Base-by-base conservation (phyloP, 2,113 vertebrate genomes). In the Oryzias celebensis region DNA sequence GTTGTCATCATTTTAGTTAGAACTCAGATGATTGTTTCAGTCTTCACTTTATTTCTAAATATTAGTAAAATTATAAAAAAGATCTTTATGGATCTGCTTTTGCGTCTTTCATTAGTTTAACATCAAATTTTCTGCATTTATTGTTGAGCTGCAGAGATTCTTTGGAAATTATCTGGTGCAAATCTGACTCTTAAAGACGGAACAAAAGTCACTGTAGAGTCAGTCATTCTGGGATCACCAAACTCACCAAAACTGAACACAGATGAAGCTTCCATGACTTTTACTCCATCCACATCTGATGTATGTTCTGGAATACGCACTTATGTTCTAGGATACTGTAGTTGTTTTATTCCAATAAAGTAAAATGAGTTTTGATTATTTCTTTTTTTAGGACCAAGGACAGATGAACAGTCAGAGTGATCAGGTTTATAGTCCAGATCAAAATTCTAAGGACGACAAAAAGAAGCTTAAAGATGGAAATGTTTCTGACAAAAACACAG, bases 191-290 rank as follows among this genome's bases (percentile, higher is more conserved):
- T 0, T 0, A 68, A 3, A 70, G 46, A 66, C 0, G 24, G 0
- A 0, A 12, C 8, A 7, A 3, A 0, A 17, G 42, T 73, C 51
- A 73, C 0, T 10, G 17, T 81, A 4, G 1, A 0, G 2, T 43
- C 62, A 31, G 1, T 77, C 47, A 16, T 0, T 45, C 8, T 44
- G 24, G 5, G 6, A 17, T 5, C 0, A 0, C 2, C 0, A 52
- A 12, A 31, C 16, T 5, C 0, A 0, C 2, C 0, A 49, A 12
- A 31, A 18, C 2, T 2, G 31, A 14, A 12, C 14, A 6, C 10
- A 10, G n/a, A 42, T 55, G 5, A 42, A 22, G 20, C 5, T 7
- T 20, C 47, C 6, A 7, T 4, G n/a, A 20, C n/a, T 17, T 10
- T 7, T 17, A 4, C n/a, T 48, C 8, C 47, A 12, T 18, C 12